These are phyloP conservation scores for Lycorma delicatula DNA, from an alignment of 1,140 invertebrate genomes.

Conservation along the genomic window DNA sequence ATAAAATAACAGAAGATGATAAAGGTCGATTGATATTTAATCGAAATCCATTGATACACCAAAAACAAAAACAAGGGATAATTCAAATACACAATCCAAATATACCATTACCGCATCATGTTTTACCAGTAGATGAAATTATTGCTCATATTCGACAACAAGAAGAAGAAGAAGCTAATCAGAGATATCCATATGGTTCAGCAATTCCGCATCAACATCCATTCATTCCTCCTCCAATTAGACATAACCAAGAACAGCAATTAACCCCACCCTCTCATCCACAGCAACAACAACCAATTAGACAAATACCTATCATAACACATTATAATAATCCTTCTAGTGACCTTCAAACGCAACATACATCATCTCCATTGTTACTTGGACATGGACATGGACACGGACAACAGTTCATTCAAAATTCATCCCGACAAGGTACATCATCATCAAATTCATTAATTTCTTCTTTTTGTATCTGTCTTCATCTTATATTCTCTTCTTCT, in stretches of 20 bases:
- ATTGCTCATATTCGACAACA: conserved; percentile 23
- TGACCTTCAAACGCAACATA: conserved; percentile 7
- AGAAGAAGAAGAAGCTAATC: conserved; percentile 18
- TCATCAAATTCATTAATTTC: not conserved
- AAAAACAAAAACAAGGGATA: not conserved
- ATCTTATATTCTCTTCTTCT: too few species aligned
- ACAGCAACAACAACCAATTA: not conserved
- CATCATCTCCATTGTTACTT: not conserved
- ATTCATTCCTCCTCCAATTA: not conserved
- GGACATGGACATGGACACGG: too few species aligned
- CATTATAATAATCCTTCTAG: not conserved
- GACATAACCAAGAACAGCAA: not conserved
- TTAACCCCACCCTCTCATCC: not conserved
- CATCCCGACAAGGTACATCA: not conserved
- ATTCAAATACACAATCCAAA: conserved; percentile 35
- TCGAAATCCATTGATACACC: not conserved
- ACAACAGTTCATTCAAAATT: not conserved
- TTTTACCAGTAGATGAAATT: conserved; percentile 23
- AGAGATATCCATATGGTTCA: too few species aligned
- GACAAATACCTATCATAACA: not conserved
- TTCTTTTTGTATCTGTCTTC: not conserved
- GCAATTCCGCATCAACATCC: not conserved
- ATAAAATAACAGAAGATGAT: conserved; percentile 3
- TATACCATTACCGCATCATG: conserved; percentile 25
- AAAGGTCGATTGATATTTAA: not conserved